Conservation (phyloP, 2,797 vertebrate genomes). For the Tragelaphus oryx region DNA sequence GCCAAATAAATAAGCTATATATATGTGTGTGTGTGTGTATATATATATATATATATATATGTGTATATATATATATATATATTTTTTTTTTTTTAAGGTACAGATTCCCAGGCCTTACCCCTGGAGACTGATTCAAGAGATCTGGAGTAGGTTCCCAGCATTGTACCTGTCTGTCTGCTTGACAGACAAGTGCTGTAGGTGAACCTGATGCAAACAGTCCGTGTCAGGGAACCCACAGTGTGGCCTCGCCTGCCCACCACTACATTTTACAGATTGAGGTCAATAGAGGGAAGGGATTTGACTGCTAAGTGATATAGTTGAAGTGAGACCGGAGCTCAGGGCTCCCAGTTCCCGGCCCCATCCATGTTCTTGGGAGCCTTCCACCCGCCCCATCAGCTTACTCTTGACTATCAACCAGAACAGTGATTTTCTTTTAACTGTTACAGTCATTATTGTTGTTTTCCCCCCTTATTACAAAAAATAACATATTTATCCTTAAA, state of each 20-base stretch:
- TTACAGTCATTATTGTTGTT: conserved; percentile 1
- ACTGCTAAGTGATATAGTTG: background rate
- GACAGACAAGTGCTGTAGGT: background rate
- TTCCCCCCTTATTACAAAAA: background rate
- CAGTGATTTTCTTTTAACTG: background rate
- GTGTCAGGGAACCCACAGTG: background rate
- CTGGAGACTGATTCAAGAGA: background rate
- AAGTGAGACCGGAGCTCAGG: background rate
- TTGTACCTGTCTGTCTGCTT: background rate
- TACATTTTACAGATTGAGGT: background rate
- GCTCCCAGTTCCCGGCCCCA: background rate
- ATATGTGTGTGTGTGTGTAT: no score
- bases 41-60: no score
- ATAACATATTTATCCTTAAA: background rate
- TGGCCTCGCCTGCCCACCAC: background rate
- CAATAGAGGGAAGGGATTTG: background rate
- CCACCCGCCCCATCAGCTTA: background rate
- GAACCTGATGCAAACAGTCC: background rate
- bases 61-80: no score
- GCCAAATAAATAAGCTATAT: no score
- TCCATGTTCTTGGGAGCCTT: background rate
- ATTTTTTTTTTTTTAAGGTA: background rate
- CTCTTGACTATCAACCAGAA: background rate
- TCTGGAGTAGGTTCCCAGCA: background rate
- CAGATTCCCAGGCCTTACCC: background rate